These are phyloP conservation scores for Nixonia krombeini DNA, from an alignment of 1,140 invertebrate genomes.

Conservation along the genomic window DNA sequence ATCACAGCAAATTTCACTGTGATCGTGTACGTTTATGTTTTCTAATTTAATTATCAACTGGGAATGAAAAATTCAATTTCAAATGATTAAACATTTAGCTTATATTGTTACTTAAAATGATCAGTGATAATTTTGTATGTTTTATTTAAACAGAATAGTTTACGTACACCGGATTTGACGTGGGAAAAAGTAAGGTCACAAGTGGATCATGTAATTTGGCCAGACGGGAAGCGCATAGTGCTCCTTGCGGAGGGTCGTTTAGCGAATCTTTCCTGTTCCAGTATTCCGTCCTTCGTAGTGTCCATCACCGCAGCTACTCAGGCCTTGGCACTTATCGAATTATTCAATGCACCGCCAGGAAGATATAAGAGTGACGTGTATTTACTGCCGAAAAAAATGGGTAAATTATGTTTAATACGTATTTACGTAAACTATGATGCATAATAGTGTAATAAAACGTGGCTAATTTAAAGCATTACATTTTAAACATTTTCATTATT, in stretches of 20 bases:
- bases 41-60: background rate
- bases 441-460: too few species aligned
- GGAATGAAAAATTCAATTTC: too few species aligned
- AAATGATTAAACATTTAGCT: too few species aligned
- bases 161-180: constrained; percentile 92
- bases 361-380: constrained; percentile 97
- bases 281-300: constrained; percentile 97
- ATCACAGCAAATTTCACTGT: too few species aligned
- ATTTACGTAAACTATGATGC: too few species aligned
- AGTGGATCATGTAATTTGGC: constrained; percentile 98
- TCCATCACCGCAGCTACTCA: constrained; percentile 96
- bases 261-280: constrained; percentile 97
- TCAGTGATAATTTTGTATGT: background rate
- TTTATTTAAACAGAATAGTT: constrained; percentile 81
- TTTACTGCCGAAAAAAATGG: constrained; percentile 98
- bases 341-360: constrained; percentile 94
- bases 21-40: background rate
- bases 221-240: constrained; percentile 92
- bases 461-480: too few species aligned
- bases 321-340: constrained; percentile 94
- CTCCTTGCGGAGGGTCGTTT: constrained; percentile 94
- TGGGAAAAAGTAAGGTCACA: constrained; percentile 98
- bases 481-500: constrained; percentile 12
- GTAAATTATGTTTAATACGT: constrained; percentile 75
- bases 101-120: too few species aligned